phyloP scores from a whole-genome alignment of 2,888 invertebrate genomes.

The Calameuta filiformis region DNA sequence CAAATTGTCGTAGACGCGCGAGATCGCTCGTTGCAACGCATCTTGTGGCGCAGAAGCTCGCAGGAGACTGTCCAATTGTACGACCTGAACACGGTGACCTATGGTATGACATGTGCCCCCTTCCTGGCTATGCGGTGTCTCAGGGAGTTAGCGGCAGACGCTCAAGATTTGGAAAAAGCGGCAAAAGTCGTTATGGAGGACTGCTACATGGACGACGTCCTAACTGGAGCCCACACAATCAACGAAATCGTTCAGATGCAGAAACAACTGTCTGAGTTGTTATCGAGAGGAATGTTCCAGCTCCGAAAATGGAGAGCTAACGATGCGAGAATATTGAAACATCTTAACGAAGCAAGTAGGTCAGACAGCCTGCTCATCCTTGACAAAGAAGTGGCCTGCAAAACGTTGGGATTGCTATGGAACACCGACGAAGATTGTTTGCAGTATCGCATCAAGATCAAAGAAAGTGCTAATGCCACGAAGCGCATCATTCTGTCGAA shows the following conservation, averaged over 20 bases:
- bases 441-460: slow-evolving; percentile 17
- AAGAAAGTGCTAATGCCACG: not conserved
- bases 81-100: slow-evolving; percentile 22
- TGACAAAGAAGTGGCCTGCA: slow-evolving; percentile 17
- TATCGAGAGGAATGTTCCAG: slow-evolving; percentile 15
- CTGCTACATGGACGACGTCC: slow-evolving; percentile 26
- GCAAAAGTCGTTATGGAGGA: slow-evolving; percentile 15
- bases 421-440: slow-evolving; percentile 17
- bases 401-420: slow-evolving; percentile 25
- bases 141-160: not conserved
- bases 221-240: slow-evolving; percentile 21
- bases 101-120: slow-evolving; percentile 20
- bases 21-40: slow-evolving; percentile 15
- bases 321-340: not conserved
- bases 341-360: slow-evolving; percentile 7
- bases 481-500: slow-evolving; percentile 20
- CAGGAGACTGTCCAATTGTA: slow-evolving; percentile 11
- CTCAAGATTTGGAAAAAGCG: not conserved
- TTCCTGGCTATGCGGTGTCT: slow-evolving; percentile 25
- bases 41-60: slow-evolving; percentile 19
- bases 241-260: slow-evolving; percentile 21
- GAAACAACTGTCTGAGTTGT: slow-evolving; percentile 19
- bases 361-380: slow-evolving; percentile 20
- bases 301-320: slow-evolving; percentile 24
- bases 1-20: slow-evolving; percentile 17